Conservation (phyloP, 2,888 invertebrate genomes). For the Hemistola chrysoprasaria region DNA sequence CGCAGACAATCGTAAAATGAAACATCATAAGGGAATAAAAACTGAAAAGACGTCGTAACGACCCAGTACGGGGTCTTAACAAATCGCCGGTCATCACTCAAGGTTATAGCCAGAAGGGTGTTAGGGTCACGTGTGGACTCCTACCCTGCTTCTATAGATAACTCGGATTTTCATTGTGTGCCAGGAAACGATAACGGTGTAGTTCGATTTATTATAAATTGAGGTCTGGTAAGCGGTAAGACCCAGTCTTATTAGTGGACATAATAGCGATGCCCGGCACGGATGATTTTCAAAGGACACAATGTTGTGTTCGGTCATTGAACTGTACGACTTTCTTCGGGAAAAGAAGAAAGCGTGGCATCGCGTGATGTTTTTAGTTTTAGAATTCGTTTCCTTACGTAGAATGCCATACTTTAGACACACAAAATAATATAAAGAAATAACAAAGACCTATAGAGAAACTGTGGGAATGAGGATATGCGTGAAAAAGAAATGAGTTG, state of each 20-base stretch:
- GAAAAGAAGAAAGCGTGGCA: conserved; percentile 8
- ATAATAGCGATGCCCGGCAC: conserved; percentile 41
- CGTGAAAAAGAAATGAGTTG: no score
- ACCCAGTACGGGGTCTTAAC: conserved; percentile 68
- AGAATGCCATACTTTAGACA: no score
- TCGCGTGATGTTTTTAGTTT: conserved; percentile 3
- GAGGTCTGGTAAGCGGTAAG: conserved; percentile 41
- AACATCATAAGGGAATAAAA: conserved; percentile 78
- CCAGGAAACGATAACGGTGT: conserved; percentile 56
- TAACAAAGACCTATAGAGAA: no score
- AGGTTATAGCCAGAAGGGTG: conserved; percentile 62
- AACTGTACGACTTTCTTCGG: conserved; percentile 19
- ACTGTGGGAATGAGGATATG: no score
- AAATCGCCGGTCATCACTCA: conserved; percentile 79
- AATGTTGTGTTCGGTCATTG: conserved; percentile 40
- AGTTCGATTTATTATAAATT: conserved; percentile 72
- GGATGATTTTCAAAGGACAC: conserved; percentile 48
- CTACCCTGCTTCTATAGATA: conserved; percentile 59
- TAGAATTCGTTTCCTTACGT: no score
- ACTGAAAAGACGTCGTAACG: conserved; percentile 75
- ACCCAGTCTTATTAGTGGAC: conserved; percentile 54
- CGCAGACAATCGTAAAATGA: conserved; percentile 75
- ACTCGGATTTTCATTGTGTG: conserved; percentile 70
- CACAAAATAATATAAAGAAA: no score
- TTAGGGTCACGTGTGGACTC: conserved; percentile 45